Percentiles rank a stretch among this genome's conserved stretches.
Evolutionary conservation across 2,113 vertebrate species (phyloP).

Genomic region (Strix uralensis): DNA sequence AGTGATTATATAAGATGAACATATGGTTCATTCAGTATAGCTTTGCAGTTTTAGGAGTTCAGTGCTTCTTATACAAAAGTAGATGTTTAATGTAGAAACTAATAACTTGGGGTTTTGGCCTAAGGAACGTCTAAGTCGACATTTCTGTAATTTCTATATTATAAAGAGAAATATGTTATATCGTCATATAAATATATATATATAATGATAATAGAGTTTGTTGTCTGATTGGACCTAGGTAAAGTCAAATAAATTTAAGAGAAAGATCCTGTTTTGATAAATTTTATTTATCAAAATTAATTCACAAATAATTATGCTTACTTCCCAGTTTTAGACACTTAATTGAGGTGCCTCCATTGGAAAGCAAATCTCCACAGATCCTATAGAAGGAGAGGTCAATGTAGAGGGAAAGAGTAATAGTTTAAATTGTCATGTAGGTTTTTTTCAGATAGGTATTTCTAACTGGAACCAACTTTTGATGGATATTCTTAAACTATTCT

Average conservation of each 20-base stretch:
- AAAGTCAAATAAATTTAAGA: background rate
- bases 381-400: background rate
- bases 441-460: background rate
- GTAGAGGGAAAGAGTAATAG: background rate
- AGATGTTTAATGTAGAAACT: background rate
- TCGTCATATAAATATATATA: background rate
- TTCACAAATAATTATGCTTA: background rate
- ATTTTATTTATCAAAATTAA: background rate
- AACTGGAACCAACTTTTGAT: background rate
- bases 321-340: background rate
- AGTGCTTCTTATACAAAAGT: background rate
- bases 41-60: background rate
- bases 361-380: background rate
- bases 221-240: background rate
- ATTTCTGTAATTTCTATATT: background rate
- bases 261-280: background rate
- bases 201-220: background rate
- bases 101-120: background rate
- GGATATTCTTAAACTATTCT: background rate
- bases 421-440: background rate
- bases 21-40: background rate
- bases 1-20: background rate
- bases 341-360: background rate
- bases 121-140: background rate
- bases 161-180: background rate